phyloP scores from a whole-genome alignment of 2,797 vertebrate genomes.

The Micropoecilia bifurca region DNA sequence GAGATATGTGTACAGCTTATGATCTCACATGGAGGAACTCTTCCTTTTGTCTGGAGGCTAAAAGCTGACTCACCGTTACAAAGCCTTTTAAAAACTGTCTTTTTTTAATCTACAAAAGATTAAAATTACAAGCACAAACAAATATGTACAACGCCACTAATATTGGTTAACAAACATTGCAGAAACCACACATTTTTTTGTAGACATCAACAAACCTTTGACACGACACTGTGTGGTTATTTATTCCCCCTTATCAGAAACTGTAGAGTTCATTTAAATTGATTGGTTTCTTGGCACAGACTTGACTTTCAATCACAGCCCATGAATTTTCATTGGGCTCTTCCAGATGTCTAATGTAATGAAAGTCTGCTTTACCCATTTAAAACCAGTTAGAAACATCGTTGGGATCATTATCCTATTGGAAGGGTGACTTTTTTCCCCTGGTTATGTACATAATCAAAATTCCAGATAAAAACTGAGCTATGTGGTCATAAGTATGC shows the following conservation, averaged over 20 bases:
- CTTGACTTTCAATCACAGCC: neutral
- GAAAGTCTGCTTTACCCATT: neutral
- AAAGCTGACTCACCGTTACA: conserved; percentile 35
- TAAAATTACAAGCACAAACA: neutral
- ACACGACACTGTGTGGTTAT: neutral
- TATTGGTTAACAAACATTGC: neutral
- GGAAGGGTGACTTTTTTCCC: neutral
- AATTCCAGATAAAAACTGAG: neutral
- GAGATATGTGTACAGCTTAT: conserved; percentile 19
- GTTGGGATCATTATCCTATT: neutral
- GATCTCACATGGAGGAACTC: conserved; percentile 39
- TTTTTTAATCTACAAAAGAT: neutral
- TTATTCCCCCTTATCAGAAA: neutral
- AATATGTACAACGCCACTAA: neutral
- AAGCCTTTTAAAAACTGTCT: conserved; percentile 27
- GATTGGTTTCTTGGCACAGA: neutral
- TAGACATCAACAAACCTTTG: neutral
- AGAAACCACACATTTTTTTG: neutral
- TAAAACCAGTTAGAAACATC: neutral
- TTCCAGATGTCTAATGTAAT: neutral
- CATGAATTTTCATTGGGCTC: neutral
- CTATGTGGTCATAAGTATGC: neutral
- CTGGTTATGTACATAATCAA: neutral
- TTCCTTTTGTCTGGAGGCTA: conserved; percentile 43
- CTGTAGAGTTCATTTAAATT: neutral